Evolutionary conservation across 2,888 invertebrate species (phyloP).

Genomic region (Smittia sp.): DNA sequence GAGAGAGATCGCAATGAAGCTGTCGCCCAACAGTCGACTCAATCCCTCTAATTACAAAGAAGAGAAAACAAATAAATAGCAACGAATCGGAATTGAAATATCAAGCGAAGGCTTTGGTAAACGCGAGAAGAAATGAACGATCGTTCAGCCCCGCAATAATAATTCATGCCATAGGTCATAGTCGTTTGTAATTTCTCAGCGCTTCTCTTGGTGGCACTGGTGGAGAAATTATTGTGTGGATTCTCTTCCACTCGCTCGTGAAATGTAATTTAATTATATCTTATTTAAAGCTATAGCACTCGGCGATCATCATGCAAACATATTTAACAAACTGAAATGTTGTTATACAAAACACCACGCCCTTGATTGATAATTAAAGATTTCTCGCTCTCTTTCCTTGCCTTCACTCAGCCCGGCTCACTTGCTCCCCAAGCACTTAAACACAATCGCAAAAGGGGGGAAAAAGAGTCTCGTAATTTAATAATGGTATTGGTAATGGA

Average conservation of each 20-base stretch:
- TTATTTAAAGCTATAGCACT: constrained; percentile 16
- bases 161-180: constrained; percentile 8
- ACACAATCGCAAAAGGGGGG: constrained; percentile 31
- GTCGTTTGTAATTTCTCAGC: neutral
- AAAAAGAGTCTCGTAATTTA: constrained; percentile 30
- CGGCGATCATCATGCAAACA: constrained; percentile 24
- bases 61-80: constrained; percentile 17
- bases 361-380: constrained; percentile 40
- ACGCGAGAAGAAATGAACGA: constrained; percentile 1
- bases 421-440: neutral
- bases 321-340: constrained; percentile 37
- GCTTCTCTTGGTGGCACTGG: neutral
- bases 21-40: neutral
- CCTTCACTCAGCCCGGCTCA: neutral
- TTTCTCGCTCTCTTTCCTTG: neutral
- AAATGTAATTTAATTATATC: constrained; percentile 28
- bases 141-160: constrained; percentile 12
- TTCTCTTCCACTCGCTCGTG: neutral
- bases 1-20: neutral
- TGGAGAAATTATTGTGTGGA: neutral
- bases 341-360: constrained; percentile 31
- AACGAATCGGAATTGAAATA: constrained; percentile 17
- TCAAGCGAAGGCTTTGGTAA: neutral
- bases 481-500: constrained; percentile 32
- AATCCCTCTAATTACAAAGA: neutral